Base-by-base conservation (phyloP, 2,113 vertebrate genomes). In the Pelmatolapia mariae region DNA sequence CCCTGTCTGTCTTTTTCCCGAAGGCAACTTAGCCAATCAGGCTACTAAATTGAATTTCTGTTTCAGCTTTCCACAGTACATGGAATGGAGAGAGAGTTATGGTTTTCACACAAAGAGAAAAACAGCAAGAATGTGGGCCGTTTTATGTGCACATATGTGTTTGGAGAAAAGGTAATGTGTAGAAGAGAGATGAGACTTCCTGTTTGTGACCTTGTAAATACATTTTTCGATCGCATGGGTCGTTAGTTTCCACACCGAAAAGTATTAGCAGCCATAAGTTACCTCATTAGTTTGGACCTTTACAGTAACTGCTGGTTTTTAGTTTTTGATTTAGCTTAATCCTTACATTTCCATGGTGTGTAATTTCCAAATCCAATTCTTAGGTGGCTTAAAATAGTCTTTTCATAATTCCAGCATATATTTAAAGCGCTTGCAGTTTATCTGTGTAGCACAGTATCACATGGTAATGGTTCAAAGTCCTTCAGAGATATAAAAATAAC, bases 11-110 rank as follows among this genome's bases (percentile, higher is more conserved):
- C 83, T 80, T 79, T 71, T 79, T 86, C 87, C 91, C 87, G 84
- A 86, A 68, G 91, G 89, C 84, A 33, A 79, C 88, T 91, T 85
- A 63, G 81, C 90, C 92, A 94, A 90, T 93, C 87, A 89, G 81
- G 82, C 59, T 56, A 10, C 79, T 82, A 91, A 91, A 91, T 89
- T 91, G 83, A 90, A 90, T 93, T 91, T 87, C 68, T 73, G 50
- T 87, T 88, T 89, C 66, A 83, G 45, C 73, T 91, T 87, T 89
- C 80, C 66, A 45, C 84, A 89, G 88, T 56, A 52, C 82, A 88
- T 90, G 84, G 89, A 86, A 91, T 83, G 86, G 54, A 86, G 68
- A 84, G 82, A 80, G 83, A 47, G 52, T 56, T 73, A 68, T 84
- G 71, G 54, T 89, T 88, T 91, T 87, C 36, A 86, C 33, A 71